These are phyloP conservation scores for Dinocampus coccinellae DNA, from an alignment of 2,888 invertebrate species.

Conservation along the genomic window DNA sequence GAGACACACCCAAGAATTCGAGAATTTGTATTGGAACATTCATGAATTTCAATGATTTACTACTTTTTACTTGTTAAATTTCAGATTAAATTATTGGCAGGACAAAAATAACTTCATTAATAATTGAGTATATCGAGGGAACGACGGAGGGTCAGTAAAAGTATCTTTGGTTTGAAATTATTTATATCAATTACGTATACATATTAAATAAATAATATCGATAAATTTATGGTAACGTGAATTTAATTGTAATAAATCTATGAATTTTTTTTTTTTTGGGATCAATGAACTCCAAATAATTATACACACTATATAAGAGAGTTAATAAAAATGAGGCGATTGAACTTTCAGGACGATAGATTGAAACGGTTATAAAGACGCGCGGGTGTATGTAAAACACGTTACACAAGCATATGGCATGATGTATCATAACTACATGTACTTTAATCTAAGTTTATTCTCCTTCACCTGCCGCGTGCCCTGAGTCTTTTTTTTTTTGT, in stretches of 20 bases:
- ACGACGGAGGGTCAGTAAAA: no score
- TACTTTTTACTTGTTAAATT: not conserved
- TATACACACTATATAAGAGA: not conserved
- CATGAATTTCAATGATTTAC: constrained; percentile 8
- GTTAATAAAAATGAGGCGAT: not conserved
- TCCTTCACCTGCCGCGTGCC: constrained; percentile 58
- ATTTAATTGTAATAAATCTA: no score
- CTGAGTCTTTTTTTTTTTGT: not conserved
- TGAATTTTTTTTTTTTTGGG: no score
- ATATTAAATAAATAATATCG: no score
- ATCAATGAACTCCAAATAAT: not conserved
- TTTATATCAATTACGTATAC: no score
- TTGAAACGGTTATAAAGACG: constrained; percentile 42
- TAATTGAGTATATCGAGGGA: no score
- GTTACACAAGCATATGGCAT: constrained; percentile 64
- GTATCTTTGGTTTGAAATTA: no score
- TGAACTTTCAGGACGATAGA: constrained; percentile 21
- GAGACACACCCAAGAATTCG: constrained; percentile 17
- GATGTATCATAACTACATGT: constrained; percentile 43
- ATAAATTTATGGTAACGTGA: no score
- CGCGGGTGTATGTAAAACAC: constrained; percentile 59
- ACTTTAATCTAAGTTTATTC: constrained; percentile 18
- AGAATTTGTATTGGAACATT: not conserved
- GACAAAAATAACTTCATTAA: not conserved
- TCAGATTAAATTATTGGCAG: no score